Percentiles rank a stretch among this genome's conserved stretches.
Evolutionary conservation across 2,888 invertebrate species (phyloP).

Genomic region (Hydriomena furcata): DNA sequence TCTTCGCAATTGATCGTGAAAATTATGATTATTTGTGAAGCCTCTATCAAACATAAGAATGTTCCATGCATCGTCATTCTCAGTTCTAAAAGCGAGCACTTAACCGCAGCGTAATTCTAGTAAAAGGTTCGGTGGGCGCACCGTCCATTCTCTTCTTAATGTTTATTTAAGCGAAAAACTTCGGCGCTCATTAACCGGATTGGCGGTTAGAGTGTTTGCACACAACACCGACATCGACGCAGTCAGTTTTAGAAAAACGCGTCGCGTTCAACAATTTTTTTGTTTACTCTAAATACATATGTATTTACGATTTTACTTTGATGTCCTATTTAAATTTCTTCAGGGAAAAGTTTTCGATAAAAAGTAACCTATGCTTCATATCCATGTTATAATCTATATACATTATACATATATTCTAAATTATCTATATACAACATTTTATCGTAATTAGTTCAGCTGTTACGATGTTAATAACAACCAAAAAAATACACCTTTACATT

Average conservation of each 20-base stretch:
- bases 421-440: too few relatives aligned
- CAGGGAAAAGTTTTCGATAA: too few relatives aligned
- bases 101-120: conserved; percentile 71
- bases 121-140: conserved; percentile 67
- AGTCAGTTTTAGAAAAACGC: not conserved
- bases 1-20: not conserved
- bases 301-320: too few relatives aligned
- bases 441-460: too few relatives aligned
- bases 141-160: conserved; percentile 72
- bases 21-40: conserved; percentile 11
- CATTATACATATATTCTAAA: too few relatives aligned
- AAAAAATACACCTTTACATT: too few relatives aligned
- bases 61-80: conserved; percentile 51
- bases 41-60: conserved; percentile 28
- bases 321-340: too few relatives aligned
- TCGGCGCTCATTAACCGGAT: conserved; percentile 73
- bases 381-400: too few relatives aligned
- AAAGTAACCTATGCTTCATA: too few relatives aligned
- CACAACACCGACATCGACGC: conserved; percentile 1
- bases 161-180: conserved; percentile 79
- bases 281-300: too few relatives aligned
- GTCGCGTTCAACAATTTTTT: not conserved
- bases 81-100: conserved; percentile 66
- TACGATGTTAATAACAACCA: too few relatives aligned
- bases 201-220: conserved; percentile 49